Evolutionary conservation across 2,797 vertebrate species (phyloP), one percentile per base, ranked within the genome.

Genomic region (Spondyliosoma cantharus): DNA sequence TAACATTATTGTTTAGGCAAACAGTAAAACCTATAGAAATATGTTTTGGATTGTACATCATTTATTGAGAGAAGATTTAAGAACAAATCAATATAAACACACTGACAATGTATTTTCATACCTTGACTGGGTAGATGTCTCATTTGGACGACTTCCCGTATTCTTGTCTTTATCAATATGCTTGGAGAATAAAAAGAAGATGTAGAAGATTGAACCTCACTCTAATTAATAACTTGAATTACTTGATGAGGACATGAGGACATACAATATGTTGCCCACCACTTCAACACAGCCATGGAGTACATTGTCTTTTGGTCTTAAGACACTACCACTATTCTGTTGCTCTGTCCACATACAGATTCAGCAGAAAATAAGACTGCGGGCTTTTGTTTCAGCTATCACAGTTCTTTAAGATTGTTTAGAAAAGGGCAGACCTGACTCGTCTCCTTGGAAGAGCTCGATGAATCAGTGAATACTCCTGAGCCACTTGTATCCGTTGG

Each of bases 91-190:
- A 29, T 19, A 53, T 25, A 54, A 42, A 63, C 19, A 48, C 20
- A 43, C 2, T 62, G 32, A 24, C 49, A 59, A 25, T 43, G 0
- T 27, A 15, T 60, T 68, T 58, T 56, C 48, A 24, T 87, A 93
- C 93, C 83, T 67, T 69, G 69, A 46, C 22, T 14, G 59, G 12
- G 8, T 45, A 12, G 76, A 16, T n/a, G 81, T 42, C 12, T 66
- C 20, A 57, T 12, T 24, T 20, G 32, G 24, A 11, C 8, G 14
- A 1, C 58, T 78, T 48, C 16, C 12, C 6, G 1, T 3, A 3
- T 16, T 73, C 8, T 27, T 60, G 20, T n/a, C 22, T 62, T 80
- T 17, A 3, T 14, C 27, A 48, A 2, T 5, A 13, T 70, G 48
- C 88, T 88, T 50, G 43, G 46, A 9, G 4, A 66, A 32, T 15